A percentile compares a stretch with the other conserved stretches of the same genome.
phyloP scores from a whole-genome alignment of 2,797 vertebrate species.

The Nasua narica region DNA sequence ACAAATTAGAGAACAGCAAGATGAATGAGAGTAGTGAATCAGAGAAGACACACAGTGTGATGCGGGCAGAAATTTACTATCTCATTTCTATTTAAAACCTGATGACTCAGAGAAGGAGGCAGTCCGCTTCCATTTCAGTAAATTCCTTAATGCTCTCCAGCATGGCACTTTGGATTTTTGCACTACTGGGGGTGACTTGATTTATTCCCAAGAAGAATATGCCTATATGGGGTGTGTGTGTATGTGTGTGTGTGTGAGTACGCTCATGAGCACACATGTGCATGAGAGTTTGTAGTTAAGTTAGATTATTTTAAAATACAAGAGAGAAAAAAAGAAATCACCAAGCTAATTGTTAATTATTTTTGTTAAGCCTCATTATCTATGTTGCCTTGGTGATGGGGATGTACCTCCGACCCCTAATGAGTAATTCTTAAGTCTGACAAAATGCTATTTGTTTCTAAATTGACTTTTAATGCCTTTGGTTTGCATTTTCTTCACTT shows the following conservation, averaged over 20 bases:
- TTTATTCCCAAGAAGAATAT: constrained; percentile 47
- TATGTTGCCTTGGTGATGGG: constrained; percentile 26
- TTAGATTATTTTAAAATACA: constrained; percentile 25
- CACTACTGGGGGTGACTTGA: not conserved
- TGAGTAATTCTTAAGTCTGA: constrained; percentile 67
- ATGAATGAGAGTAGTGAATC: constrained; percentile 79
- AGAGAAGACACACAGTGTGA: constrained; percentile 65
- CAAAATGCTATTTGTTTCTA: constrained; percentile 70
- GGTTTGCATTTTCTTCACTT: constrained; percentile 70
- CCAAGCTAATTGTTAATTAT: constrained; percentile 52
- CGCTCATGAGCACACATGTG: not conserved
- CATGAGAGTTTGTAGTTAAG: not conserved
- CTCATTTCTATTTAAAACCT: constrained; percentile 74
- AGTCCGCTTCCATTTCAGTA: constrained; percentile 62
- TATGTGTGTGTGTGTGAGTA: not conserved
- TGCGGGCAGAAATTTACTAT: constrained; percentile 76
- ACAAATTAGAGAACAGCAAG: constrained; percentile 73
- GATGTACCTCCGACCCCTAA: not conserved
- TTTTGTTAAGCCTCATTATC: constrained; percentile 51
- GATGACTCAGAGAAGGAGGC: constrained; percentile 73
- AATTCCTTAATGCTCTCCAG: constrained; percentile 64
- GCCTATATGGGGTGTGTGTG: rapidly evolving
- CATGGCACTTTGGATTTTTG: constrained; percentile 55
- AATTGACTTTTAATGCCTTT: constrained; percentile 76
- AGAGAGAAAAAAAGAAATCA: constrained; percentile 17